phyloP scores from a whole-genome alignment of 2,113 vertebrate species.

The Chamaea fasciata region DNA sequence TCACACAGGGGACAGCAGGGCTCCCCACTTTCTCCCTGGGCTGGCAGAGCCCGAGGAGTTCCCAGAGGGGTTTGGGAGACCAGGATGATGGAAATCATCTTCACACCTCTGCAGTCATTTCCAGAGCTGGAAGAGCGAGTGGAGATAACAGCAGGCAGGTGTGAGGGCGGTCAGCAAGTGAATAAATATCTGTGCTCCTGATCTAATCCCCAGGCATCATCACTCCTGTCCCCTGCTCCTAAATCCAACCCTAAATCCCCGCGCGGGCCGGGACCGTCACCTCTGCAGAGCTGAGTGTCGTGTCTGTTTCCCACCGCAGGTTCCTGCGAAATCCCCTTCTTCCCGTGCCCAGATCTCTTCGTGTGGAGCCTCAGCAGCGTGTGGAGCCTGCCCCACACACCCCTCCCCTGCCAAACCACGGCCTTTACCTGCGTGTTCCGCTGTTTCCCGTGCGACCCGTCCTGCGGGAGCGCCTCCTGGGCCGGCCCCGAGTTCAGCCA shows the following conservation, averaged over 20 bases:
- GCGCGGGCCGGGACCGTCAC: accelerated
- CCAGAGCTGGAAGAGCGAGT: not conserved
- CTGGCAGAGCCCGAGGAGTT: not conserved
- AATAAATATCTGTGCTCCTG: not conserved
- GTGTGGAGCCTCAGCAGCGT: conserved; percentile 76
- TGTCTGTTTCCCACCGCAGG: conserved; percentile 2
- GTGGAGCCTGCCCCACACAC: conserved; percentile 85
- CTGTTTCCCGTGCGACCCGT: conserved; percentile 98
- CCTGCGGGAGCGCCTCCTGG: conserved; percentile 96
- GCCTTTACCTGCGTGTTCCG: conserved; percentile 99
- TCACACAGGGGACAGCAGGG: not conserved
- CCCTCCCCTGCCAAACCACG: conserved; percentile 86
- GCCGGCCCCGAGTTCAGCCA: conserved; percentile 84
- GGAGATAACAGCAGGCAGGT: not conserved
- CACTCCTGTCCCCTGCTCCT: not conserved
- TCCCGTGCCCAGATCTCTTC: not conserved
- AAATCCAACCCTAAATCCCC: accelerated
- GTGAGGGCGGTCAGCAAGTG: not conserved
- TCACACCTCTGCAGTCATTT: not conserved
- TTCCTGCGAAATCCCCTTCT: not conserved
- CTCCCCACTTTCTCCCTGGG: not conserved
- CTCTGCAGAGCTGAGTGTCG: not conserved
- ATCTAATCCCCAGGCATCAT: not conserved
- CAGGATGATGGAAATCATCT: not conserved
- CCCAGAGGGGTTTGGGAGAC: not conserved